Percentiles rank a stretch among this genome's conserved stretches.
Evolutionary conservation across 2,113 vertebrate species (phyloP).

Genomic region (Cyanoliseus patagonus): DNA sequence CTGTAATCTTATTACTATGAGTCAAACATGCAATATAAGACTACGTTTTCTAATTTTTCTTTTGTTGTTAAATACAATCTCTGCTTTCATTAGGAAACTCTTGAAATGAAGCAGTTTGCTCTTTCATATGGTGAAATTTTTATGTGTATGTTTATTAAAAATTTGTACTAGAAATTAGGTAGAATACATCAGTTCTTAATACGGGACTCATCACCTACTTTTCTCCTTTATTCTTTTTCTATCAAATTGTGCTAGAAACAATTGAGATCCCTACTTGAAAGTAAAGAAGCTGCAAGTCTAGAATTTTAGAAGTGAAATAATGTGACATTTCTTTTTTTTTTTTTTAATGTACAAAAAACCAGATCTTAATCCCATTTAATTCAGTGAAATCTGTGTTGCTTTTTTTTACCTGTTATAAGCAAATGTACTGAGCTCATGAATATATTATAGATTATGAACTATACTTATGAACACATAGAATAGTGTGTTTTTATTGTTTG

Average conservation of each 20-base stretch:
- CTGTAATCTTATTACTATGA: constrained; percentile 51
- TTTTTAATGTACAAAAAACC: neutral
- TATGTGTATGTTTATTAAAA: neutral
- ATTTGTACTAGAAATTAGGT: neutral
- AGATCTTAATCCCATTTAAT: neutral
- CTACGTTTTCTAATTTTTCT: constrained; percentile 38
- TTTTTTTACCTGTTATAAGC: neutral
- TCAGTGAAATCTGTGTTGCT: neutral
- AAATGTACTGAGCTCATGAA: neutral
- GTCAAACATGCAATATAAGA: constrained; percentile 10
- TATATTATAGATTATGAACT: neutral
- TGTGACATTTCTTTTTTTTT: neutral
- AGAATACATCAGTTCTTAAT: neutral
- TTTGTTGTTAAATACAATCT: constrained; percentile 41
- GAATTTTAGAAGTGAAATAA: neutral
- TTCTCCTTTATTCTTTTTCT: neutral
- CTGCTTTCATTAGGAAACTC: constrained; percentile 27
- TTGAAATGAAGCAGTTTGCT: constrained; percentile 1
- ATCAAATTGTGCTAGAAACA: neutral
- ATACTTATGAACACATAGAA: neutral
- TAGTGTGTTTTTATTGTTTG: neutral
- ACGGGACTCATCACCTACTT: neutral
- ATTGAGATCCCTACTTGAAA: neutral
- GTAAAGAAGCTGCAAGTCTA: neutral
- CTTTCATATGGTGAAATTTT: neutral